These are phyloP conservation scores for Phaonia tiefii DNA, from an alignment of 2,888 invertebrate species.

Conservation along the genomic window DNA sequence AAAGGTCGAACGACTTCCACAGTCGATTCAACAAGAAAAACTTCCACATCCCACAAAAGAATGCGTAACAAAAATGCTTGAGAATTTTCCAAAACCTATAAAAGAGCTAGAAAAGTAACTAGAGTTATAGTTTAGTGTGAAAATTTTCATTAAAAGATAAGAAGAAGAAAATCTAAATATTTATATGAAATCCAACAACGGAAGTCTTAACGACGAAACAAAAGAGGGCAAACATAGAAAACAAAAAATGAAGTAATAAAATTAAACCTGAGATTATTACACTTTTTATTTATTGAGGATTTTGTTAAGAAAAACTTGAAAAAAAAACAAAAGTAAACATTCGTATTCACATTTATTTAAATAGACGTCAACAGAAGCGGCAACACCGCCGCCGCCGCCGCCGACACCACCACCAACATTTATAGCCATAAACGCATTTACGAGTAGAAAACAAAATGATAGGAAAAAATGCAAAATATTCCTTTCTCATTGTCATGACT, in stretches of 20 bases:
- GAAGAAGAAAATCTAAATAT: not conserved
- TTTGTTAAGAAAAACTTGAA: not conserved
- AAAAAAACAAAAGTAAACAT: constrained; percentile 30
- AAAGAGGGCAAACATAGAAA: not conserved
- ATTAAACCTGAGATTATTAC: constrained; percentile 20
- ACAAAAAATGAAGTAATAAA: constrained; percentile 7
- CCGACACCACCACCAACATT: too few species aligned
- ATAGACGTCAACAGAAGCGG: not conserved
- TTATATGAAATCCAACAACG: not conserved
- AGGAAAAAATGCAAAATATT: not conserved
- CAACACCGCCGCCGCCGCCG: too few species aligned
- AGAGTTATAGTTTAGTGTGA: not conserved
- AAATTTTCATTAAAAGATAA: constrained; percentile 13
- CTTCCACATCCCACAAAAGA: constrained; percentile 54
- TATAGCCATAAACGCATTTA: too few species aligned
- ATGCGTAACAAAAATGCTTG: constrained; percentile 59
- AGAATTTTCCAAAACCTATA: constrained; percentile 33
- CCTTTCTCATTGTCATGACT: not conserved
- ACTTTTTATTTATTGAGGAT: constrained; percentile 52
- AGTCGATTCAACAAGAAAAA: constrained; percentile 11
- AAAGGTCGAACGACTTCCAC: constrained; percentile 2
- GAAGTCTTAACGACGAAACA: constrained; percentile 21
- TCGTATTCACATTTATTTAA: constrained; percentile 31
- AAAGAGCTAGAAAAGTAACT: not conserved
- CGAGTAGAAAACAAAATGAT: too few species aligned